Base-by-base conservation (phyloP, 23 tunicate genomes). In the Ascidia mentula region DNA sequence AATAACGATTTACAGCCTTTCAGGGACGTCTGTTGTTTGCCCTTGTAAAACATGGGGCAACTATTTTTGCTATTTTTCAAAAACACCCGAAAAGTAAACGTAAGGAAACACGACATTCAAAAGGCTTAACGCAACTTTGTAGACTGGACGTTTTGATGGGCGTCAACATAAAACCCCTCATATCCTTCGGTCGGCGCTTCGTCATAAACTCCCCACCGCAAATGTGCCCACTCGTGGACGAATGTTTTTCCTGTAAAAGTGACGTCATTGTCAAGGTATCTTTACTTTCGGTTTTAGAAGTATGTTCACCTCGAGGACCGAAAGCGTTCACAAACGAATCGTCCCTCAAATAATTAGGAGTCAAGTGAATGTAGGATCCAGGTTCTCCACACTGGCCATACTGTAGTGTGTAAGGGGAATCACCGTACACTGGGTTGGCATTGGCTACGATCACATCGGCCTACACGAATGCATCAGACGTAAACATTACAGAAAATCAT, bases 121-220 rank as follows among this genome's bases (percentile, higher is more conserved):
- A 15, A 15, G 53, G 9, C 15, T 12, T 24, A 69, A 13, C 33
- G 72, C 20, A 12, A 12, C 74, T 71, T 71, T 3, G 74, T 71
- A 28, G 74, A 22, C 32, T 71, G 74, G 32, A 36, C 35, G 17
- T 71, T 22, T 71, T 71, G 74, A 6, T n/a, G 18, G 39, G 17
- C 32, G 74, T 40, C 81, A 35, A 37, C 73, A 75, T 89, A 89
- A 40, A 89, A 89, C 12, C 85, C 78, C 60, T 79, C 85, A 31
- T 46, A 78, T 38, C 95, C 95, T 0, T 73, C 42, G 6, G 89
- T 74, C 22, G 82, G 78, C 35, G 69, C 59, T 84, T 89, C 95
- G 80, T 89, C 95, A 36, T 73, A 89, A 8, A 89, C 95, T 18
- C 95, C 95, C 95, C 95, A 89, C 31, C 95, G 65, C n/a, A 75